Percentiles rank a stretch among this genome's conserved stretches.
phyloP scores from a whole-genome alignment of 2,888 invertebrate species.

The Drosophila percnosoma region DNA sequence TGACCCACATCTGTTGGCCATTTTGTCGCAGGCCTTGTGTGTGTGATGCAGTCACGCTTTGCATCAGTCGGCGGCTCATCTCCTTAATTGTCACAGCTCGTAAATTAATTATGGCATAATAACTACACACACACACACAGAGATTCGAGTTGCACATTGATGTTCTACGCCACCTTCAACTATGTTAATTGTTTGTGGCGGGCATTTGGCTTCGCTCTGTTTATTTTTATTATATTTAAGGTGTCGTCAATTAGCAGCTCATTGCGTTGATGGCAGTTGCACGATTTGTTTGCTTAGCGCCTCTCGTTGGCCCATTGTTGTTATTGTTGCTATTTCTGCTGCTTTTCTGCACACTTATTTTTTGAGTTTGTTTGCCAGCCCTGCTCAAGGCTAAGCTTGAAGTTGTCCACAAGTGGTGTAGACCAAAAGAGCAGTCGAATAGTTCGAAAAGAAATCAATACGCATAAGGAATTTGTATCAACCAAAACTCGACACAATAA shows the following conservation, averaged over 20 bases:
- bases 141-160: conserved; percentile 37
- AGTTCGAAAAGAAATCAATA: not conserved
- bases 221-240: conserved; percentile 53
- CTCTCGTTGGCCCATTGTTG: conserved; percentile 18
- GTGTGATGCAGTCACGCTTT: conserved; percentile 63
- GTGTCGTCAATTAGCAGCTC: conserved; percentile 78
- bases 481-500: not conserved
- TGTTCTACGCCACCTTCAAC: conserved; percentile 67
- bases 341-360: conserved; percentile 38
- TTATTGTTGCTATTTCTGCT: conserved; percentile 17
- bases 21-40: conserved; percentile 59
- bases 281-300: conserved; percentile 62
- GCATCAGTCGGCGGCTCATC: conserved; percentile 55
- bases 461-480: too few relatives aligned
- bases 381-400: conserved; percentile 29
- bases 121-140: conserved; percentile 34
- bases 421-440: conserved; percentile 5
- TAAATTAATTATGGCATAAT: conserved; percentile 81
- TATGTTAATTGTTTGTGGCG: conserved; percentile 74
- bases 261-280: conserved; percentile 46
- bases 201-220: conserved; percentile 65
- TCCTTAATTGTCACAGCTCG: conserved; percentile 80
- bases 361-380: conserved; percentile 7
- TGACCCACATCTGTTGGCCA: conserved; percentile 63
- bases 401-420: conserved; percentile 57